These are phyloP conservation scores for Drosophila ogumai DNA, from an alignment of 1,140 invertebrate genomes.

Conservation along the genomic window DNA sequence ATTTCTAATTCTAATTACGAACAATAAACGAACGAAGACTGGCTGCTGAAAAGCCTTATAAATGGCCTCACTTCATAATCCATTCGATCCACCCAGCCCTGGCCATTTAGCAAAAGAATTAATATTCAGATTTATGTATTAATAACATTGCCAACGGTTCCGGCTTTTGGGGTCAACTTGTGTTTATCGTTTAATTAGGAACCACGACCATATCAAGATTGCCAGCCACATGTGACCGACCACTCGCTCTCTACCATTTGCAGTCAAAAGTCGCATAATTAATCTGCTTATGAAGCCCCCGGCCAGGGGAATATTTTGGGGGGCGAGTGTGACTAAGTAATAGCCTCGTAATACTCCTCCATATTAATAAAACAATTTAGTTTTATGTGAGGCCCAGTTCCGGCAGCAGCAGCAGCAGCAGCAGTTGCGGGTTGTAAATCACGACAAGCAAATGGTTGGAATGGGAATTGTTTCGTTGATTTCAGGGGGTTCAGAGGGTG, in stretches of 20 bases:
- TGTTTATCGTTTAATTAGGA: constrained; percentile 78
- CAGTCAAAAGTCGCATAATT: constrained; percentile 77
- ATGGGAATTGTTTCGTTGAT: constrained; percentile 4
- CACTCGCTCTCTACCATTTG: constrained; percentile 11
- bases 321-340: constrained; percentile 73
- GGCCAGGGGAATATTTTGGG: constrained; percentile 10
- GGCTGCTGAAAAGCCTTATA: constrained; percentile 57
- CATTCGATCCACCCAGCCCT: constrained; percentile 27
- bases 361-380: constrained; percentile 76
- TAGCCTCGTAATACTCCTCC: constrained; percentile 62
- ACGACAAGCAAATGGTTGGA: constrained; percentile 11
- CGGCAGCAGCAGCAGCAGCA: background rate
- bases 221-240: constrained; percentile 61
- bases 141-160: constrained; percentile 61
- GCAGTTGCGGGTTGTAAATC: constrained; percentile 67
- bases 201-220: constrained; percentile 43
- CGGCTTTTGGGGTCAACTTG: constrained; percentile 64
- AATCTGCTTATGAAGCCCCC: constrained; percentile 71
- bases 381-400: constrained; percentile 45
- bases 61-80: constrained; percentile 70
- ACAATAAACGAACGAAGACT: constrained; percentile 71
- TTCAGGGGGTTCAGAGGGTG: background rate
- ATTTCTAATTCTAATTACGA: constrained; percentile 79
- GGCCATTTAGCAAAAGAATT: constrained; percentile 53
- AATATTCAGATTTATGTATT: constrained; percentile 82